These are phyloP conservation scores for Chrosomus eos DNA, from an alignment of 2,797 vertebrate genomes.

Conservation along the genomic window DNA sequence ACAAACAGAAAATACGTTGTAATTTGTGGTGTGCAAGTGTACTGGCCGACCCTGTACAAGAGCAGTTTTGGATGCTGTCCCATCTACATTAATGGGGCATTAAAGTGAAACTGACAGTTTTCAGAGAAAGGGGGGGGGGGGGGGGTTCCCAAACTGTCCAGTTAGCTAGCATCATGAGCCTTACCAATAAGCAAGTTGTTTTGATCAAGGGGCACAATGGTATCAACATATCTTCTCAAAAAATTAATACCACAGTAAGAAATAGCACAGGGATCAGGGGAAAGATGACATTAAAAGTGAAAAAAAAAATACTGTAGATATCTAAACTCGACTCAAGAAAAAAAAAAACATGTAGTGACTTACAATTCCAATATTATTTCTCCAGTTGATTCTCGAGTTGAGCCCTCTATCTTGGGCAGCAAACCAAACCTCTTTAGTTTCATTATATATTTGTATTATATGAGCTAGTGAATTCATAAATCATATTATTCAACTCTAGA, in stretches of 20 bases:
- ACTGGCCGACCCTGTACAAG: conserved; percentile 38
- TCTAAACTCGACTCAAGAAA: neutral
- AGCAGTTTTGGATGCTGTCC: conserved; percentile 67
- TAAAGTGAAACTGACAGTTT: conserved; percentile 78
- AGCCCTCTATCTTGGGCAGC: no score
- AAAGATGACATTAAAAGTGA: neutral
- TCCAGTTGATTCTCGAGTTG: neutral
- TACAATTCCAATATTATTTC: neutral
- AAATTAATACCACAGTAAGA: conserved; percentile 2
- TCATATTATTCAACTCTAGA: neutral
- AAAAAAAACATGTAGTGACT: neutral
- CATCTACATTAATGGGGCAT: conserved; percentile 72
- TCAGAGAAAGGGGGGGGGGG: conserved; percentile 66
- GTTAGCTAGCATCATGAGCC: conserved; percentile 70
- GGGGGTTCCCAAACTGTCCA: conserved; percentile 52
- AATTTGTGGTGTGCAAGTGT: conserved; percentile 48
- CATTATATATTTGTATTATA: no score
- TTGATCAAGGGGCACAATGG: conserved; percentile 68
- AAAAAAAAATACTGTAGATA: neutral
- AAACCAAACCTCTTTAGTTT: no score
- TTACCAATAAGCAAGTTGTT: conserved; percentile 67
- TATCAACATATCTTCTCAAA: conserved; percentile 54
- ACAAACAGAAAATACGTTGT: conserved; percentile 55
- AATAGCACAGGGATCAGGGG: neutral
- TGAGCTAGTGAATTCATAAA: neutral